Evolutionary conservation across 2,888 invertebrate genomes (phyloP).

Genomic region (Volucella zonaria): DNA sequence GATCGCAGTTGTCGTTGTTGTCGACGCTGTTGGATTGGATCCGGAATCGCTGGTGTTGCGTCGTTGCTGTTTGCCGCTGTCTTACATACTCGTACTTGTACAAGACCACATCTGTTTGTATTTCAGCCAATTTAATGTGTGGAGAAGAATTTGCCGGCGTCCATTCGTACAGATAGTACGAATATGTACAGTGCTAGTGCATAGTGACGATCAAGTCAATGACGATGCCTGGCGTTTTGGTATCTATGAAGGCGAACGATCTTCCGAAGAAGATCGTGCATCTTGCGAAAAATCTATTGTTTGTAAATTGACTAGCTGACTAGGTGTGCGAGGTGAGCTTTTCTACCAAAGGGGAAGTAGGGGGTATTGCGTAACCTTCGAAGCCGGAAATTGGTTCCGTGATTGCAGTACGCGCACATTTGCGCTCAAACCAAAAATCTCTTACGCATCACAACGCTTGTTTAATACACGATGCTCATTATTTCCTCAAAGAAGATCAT

Average conservation of each 20-base stretch:
- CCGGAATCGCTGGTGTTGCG: slow-evolving; percentile 59
- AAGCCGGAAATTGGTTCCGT: slow-evolving; percentile 69
- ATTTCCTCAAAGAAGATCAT: slow-evolving; percentile 52
- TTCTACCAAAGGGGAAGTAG: not conserved
- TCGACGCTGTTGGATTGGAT: slow-evolving; percentile 33
- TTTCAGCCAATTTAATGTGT: slow-evolving; percentile 18
- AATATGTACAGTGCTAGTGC: not conserved
- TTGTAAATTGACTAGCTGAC: slow-evolving; percentile 54
- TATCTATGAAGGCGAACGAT: slow-evolving; percentile 35
- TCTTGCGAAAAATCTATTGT: slow-evolving; percentile 68
- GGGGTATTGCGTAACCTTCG: slow-evolving; percentile 54
- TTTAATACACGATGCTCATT: not conserved
- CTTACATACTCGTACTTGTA: slow-evolving; percentile 18
- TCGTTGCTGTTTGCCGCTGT: slow-evolving; percentile 38
- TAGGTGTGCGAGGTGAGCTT: slow-evolving; percentile 6
- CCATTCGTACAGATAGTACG: slow-evolving; percentile 11
- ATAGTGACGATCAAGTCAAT: slow-evolving; percentile 49
- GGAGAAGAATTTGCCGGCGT: slow-evolving; percentile 40
- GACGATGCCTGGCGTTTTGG: slow-evolving; percentile 47
- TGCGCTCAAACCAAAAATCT: slow-evolving; percentile 23
- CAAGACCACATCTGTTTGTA: slow-evolving; percentile 5
- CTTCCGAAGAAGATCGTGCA: slow-evolving; percentile 40
- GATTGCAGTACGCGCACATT: slow-evolving; percentile 39
- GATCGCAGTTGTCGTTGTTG: slow-evolving; percentile 30
- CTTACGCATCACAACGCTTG: not conserved